These are phyloP conservation scores for Maccullochella peelii DNA, from an alignment of 2,113 vertebrate species.

Conservation along the genomic window DNA sequence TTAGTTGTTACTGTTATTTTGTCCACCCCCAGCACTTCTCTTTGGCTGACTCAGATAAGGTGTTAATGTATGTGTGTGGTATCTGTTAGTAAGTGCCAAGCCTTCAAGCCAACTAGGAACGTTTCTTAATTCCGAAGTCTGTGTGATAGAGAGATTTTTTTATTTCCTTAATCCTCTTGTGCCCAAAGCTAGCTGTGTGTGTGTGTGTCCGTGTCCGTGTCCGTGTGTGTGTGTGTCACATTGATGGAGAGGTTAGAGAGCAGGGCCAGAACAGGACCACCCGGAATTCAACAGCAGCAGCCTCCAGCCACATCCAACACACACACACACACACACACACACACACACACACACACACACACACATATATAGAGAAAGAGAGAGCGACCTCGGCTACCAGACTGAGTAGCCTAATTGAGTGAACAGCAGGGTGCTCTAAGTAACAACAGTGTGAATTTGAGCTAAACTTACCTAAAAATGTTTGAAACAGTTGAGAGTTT, in stretches of 20 bases:
- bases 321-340: conserved; percentile 68
- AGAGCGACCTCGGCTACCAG: conserved; percentile 54
- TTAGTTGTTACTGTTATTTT: conserved; percentile 4
- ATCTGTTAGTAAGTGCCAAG: conserved; percentile 54
- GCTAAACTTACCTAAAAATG: conserved; percentile 59
- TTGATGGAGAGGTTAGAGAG: conserved; percentile 83
- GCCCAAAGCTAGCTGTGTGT: conserved; percentile 69
- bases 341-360: conserved; percentile 52
- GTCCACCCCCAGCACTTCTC: background rate
- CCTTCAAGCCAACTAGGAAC: conserved; percentile 70
- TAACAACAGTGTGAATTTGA: conserved; percentile 69
- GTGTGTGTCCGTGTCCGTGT: conserved; percentile 30
- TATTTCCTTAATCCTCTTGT: conserved; percentile 80
- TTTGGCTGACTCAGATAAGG: conserved; percentile 34
- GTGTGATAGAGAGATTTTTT: conserved; percentile 75
- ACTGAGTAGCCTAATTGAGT: conserved; percentile 77
- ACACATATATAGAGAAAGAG: conserved; percentile 36
- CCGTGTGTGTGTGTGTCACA: conserved; percentile 67
- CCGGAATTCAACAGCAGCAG: conserved; percentile 82
- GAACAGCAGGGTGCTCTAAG: conserved; percentile 75
- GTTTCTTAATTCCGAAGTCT: conserved; percentile 77
- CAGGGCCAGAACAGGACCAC: conserved; percentile 83
- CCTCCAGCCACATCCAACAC: conserved; percentile 75
- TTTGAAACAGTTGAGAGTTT: conserved; percentile 54
- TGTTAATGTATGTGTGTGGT: conserved; percentile 59